Base-by-base conservation (phyloP, 2,888 invertebrate genomes). In the Phaonia tiefii region DNA sequence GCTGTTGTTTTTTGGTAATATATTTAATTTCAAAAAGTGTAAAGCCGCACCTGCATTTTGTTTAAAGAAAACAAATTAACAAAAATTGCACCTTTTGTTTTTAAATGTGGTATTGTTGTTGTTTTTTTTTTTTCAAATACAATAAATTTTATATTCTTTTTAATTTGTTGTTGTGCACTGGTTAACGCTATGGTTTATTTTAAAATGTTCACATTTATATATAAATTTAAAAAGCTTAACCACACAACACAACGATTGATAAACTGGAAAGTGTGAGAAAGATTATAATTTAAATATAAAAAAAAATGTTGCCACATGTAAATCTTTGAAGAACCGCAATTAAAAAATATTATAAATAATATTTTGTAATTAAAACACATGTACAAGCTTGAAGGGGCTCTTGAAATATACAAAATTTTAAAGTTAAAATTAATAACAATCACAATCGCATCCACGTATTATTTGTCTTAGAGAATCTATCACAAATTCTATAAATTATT, bases 31-130 rank as follows among this genome's bases (percentile, higher is more conserved):
- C 77, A 58, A 75, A 58, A 72, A 49, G 73, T 80, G 76, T 74
- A 67, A 63, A 69, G 75, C 75, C 81, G 75, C 81, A 81, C 81
- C 81, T 81, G 81, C 42, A 69, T 60, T 74, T 71, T 54, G 74
- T 74, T 74, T n/a, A 49, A 20, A 37, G 11, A 31, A 8, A 60
- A 60, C 7, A 58, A 13, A 58, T 5, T 31, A 26, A 17, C 31
- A 39, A 17, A 60, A 20, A 4, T 71, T 75, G 54, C 80, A 75
- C 71, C 65, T 77, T 70, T 67, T 71, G 49, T 72, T 51, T 44
- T 42, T 26, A 31, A 56, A 56, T 20, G 56, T 56, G 56, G 13
- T 26, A 63, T 63, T 63, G 63, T 63, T 51, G 58, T n/a, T 31
- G 31, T 15, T 31, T 58, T 31, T 26, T 58, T 56, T 60, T 42